phyloP scores from a whole-genome alignment of 2,797 vertebrate species.

The Neosalanx taihuensis region DNA sequence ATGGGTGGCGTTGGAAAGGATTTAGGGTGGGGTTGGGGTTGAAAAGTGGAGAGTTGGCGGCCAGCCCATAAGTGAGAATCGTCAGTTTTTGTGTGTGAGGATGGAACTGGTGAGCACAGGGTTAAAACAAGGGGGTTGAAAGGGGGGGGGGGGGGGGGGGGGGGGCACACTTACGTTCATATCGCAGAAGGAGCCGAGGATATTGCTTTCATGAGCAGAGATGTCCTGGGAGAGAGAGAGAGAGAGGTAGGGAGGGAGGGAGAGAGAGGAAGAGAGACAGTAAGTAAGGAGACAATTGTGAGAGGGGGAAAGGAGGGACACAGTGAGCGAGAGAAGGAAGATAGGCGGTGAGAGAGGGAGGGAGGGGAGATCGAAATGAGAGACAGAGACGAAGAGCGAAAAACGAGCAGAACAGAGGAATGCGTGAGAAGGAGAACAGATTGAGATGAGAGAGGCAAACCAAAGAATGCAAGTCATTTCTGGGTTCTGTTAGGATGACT shows the following conservation, averaged over 20 bases:
- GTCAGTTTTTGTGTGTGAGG: too few species aligned
- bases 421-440: neutral
- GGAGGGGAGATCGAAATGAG: neutral
- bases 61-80: too few species aligned
- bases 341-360: neutral
- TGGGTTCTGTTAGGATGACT: too few species aligned
- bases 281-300: neutral
- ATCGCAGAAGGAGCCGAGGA: slow-evolving; percentile 97
- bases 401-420: too few species aligned
- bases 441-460: too few species aligned
- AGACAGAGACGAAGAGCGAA: too few species aligned
- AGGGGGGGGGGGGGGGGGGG: neutral
- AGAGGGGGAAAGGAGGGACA: neutral
- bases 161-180: slow-evolving; percentile 90
- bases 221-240: slow-evolving; percentile 81
- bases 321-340: neutral
- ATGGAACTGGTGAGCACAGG: neutral
- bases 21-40: neutral
- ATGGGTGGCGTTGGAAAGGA: neutral
- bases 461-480: too few species aligned
- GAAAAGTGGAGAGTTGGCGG: neutral
- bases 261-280: neutral
- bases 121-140: neutral
- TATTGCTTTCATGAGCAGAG: slow-evolving; percentile 98
- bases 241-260: neutral